A percentile compares a stretch with the other conserved stretches of the same genome.
Evolutionary conservation across 2,888 invertebrate genomes (phyloP).

Genomic region (Lathronympha strigana): DNA sequence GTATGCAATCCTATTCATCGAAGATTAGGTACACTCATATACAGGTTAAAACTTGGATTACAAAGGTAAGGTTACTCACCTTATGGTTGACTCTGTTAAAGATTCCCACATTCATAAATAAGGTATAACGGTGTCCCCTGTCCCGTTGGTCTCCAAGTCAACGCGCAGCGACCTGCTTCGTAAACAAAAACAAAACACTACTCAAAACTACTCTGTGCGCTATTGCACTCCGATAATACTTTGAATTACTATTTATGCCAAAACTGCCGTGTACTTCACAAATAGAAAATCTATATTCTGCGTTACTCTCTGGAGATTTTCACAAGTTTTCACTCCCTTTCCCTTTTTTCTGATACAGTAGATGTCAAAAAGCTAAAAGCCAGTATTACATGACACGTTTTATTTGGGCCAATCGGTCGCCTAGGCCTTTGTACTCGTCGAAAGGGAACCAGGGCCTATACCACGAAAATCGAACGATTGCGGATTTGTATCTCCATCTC

Average conservation of each 20-base stretch:
- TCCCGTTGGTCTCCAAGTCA: constrained; percentile 29
- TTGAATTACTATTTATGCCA: not conserved
- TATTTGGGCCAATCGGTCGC: no score
- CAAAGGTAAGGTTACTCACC: constrained; percentile 70
- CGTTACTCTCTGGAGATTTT: constrained; percentile 20
- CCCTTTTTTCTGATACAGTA: constrained; percentile 10
- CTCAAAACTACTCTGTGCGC: not conserved
- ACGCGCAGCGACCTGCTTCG: constrained; percentile 31
- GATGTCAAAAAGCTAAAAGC: not conserved
- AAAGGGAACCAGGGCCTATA: no score
- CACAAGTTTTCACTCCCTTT: constrained; percentile 32
- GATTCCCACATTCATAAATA: constrained; percentile 92
- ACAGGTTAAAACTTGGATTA: not conserved
- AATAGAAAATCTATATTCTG: constrained; percentile 5
- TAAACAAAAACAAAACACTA: constrained; percentile 35
- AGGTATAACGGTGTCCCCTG: constrained; percentile 67
- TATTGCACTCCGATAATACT: not conserved
- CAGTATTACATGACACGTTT: no score
- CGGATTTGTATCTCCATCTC: no score
- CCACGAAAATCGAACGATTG: no score
- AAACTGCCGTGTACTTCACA: not conserved
- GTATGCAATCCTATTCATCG: no score
- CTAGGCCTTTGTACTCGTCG: no score
- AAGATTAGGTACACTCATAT: not conserved
- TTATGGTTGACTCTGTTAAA: constrained; percentile 92